Evolutionary conservation across 2,888 invertebrate genomes (phyloP).

Genomic region (Eristalis intricaria): DNA sequence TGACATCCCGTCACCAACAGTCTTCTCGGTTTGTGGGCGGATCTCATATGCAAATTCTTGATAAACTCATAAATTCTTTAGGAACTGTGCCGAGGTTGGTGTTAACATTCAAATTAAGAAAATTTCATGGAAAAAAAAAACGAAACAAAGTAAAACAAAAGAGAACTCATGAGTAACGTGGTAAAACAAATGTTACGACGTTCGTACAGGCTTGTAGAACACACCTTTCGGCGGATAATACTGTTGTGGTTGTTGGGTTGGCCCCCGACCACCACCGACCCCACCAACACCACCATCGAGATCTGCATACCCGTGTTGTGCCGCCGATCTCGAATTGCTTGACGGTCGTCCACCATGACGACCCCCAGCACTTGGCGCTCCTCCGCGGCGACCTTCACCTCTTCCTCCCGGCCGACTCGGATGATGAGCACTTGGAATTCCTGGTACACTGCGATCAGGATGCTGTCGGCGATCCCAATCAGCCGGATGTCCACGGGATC

Average conservation of each 20-base stretch:
- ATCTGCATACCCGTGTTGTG: slow-evolving; percentile 85
- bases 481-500: slow-evolving; percentile 76
- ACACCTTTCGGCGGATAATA: slow-evolving; percentile 88
- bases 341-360: slow-evolving; percentile 78
- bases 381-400: slow-evolving; percentile 74
- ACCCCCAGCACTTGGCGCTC: slow-evolving; percentile 74
- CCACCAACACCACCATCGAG: slow-evolving; percentile 73
- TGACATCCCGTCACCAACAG: slow-evolving; percentile 2
- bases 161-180: slow-evolving; percentile 17
- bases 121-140: slow-evolving; percentile 53
- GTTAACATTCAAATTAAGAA: slow-evolving; percentile 71
- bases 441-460: slow-evolving; percentile 68
- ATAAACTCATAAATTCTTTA: slow-evolving; percentile 24
- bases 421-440: slow-evolving; percentile 49
- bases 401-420: slow-evolving; percentile 78
- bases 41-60: slow-evolving; percentile 17
- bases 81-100: slow-evolving; percentile 39
- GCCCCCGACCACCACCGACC: slow-evolving; percentile 68
- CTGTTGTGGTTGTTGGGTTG: slow-evolving; percentile 82
- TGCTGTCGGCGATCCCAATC: slow-evolving; percentile 80
- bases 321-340: slow-evolving; percentile 75
- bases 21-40: neutral
- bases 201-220: slow-evolving; percentile 76
- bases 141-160: slow-evolving; percentile 13
- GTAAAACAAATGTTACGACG: slow-evolving; percentile 52